phyloP scores from a whole-genome alignment of 2,797 vertebrate species.

The Notolepis coatsorum region DNA sequence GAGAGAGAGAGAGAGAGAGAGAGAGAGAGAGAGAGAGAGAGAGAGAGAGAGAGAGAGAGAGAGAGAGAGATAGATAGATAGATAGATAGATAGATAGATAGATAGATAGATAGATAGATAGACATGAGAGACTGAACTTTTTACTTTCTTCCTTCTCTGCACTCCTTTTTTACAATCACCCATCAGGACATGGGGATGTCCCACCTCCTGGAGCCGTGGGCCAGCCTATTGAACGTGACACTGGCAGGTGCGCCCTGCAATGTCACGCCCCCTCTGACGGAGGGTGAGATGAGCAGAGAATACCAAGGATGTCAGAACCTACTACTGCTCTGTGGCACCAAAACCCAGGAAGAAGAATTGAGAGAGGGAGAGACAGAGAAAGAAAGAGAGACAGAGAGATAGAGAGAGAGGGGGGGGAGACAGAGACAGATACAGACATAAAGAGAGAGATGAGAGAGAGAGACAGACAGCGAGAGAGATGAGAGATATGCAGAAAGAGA shows the following conservation, averaged over 20 bases:
- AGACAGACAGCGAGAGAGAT: no score
- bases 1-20: no score
- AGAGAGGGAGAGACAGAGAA: slow-evolving; percentile 18
- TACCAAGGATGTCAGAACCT: slow-evolving; percentile 88
- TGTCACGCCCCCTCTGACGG: slow-evolving; percentile 80
- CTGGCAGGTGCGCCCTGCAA: slow-evolving; percentile 84
- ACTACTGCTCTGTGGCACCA: slow-evolving; percentile 84
- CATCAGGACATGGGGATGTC: slow-evolving; percentile 59
- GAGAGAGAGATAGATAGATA: no score
- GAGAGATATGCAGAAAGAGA: no score
- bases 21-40: no score
- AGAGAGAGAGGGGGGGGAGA: slow-evolving; percentile 17
- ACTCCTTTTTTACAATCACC: neutral
- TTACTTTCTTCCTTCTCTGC: neutral
- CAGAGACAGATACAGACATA: slow-evolving; percentile 12
- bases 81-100: no score
- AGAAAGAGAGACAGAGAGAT: slow-evolving; percentile 27
- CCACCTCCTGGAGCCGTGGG: slow-evolving; percentile 58
- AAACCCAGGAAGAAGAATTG: slow-evolving; percentile 59
- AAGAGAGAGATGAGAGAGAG: no score
- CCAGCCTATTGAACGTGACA: slow-evolving; percentile 79
- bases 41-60: no score
- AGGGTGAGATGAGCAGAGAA: slow-evolving; percentile 78
- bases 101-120: no score
- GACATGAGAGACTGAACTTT: neutral